Percentiles rank a stretch among this genome's conserved stretches.
These are phyloP conservation scores for Mus caroli DNA, from an alignment of 2,797 vertebrate species.

Conservation along the genomic window DNA sequence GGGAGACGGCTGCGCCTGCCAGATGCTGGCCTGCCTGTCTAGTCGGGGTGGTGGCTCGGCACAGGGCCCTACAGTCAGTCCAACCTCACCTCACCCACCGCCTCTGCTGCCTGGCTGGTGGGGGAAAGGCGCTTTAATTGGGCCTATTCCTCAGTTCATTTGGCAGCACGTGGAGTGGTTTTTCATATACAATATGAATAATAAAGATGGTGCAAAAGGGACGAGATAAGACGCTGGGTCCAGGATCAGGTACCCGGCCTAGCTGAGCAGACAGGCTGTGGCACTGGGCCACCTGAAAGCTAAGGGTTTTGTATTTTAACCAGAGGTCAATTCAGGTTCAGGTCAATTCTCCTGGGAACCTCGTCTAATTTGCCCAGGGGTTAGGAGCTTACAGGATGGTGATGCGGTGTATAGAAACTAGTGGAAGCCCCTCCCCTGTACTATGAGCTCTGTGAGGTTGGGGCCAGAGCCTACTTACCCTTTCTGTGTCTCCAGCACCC, in stretches of 20 bases:
- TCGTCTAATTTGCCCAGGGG: background rate
- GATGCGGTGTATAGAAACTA: background rate
- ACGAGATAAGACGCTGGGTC: background rate
- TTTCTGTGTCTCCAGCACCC: background rate
- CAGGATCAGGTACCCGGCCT: background rate
- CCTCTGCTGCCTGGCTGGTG: background rate
- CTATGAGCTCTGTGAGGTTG: background rate
- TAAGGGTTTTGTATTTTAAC: constrained; percentile 31
- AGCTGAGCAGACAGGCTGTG: background rate
- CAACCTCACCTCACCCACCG: background rate
- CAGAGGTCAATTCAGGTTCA: background rate
- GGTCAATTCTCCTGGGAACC: background rate
- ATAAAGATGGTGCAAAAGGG: background rate
- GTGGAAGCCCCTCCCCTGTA: background rate
- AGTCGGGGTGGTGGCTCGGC: background rate
- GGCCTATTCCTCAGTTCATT: constrained; percentile 35
- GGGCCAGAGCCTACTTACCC: background rate
- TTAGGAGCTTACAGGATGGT: background rate
- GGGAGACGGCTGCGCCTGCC: constrained; percentile 78
- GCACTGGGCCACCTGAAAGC: constrained; percentile 22
- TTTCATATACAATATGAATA: background rate
- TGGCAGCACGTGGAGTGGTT: background rate
- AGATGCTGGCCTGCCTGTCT: background rate
- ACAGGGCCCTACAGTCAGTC: background rate
- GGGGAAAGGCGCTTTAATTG: background rate